A percentile compares a stretch with the other conserved stretches of the same genome.
These are phyloP conservation scores for Himalopsyche anomala DNA, from an alignment of 2,888 invertebrate species.

Conservation along the genomic window DNA sequence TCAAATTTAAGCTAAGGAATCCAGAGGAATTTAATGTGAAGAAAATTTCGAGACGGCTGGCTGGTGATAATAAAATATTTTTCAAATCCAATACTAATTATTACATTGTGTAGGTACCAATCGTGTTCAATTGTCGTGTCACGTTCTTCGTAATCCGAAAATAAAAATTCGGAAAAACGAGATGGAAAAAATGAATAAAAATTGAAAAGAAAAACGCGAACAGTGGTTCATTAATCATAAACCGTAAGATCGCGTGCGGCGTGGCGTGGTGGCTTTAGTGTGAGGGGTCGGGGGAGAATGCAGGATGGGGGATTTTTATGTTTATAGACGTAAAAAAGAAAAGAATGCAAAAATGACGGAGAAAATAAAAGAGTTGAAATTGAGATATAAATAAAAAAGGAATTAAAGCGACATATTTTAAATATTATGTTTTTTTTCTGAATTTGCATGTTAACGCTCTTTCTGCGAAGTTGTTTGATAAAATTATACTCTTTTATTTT, in stretches of 20 bases:
- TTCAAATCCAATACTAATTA: conserved; percentile 3
- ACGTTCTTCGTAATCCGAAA: conserved; percentile 10
- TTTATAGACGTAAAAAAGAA: conserved; percentile 29
- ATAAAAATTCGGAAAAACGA: conserved; percentile 22
- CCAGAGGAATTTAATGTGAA: no score
- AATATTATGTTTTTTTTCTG: no score
- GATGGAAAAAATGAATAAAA: conserved; percentile 32
- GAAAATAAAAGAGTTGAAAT: conserved; percentile 14
- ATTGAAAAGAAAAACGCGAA: conserved; percentile 28
- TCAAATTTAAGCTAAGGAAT: no score
- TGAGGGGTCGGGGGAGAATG: neutral
- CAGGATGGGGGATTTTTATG: neutral
- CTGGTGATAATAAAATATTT: neutral
- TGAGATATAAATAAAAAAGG: neutral
- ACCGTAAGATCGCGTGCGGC: conserved; percentile 31
- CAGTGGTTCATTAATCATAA: conserved; percentile 31
- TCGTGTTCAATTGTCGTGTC: conserved; percentile 22
- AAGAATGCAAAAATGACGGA: conserved; percentile 22
- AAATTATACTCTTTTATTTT: no score
- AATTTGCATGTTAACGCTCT: no score
- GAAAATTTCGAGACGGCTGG: neutral
- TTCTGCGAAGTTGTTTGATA: no score
- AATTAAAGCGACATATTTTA: no score
- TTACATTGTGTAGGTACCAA: conserved; percentile 21
- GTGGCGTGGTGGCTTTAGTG: conserved; percentile 2